Base-by-base conservation (phyloP, 1,140 invertebrate genomes). In the Aricia agestis region DNA sequence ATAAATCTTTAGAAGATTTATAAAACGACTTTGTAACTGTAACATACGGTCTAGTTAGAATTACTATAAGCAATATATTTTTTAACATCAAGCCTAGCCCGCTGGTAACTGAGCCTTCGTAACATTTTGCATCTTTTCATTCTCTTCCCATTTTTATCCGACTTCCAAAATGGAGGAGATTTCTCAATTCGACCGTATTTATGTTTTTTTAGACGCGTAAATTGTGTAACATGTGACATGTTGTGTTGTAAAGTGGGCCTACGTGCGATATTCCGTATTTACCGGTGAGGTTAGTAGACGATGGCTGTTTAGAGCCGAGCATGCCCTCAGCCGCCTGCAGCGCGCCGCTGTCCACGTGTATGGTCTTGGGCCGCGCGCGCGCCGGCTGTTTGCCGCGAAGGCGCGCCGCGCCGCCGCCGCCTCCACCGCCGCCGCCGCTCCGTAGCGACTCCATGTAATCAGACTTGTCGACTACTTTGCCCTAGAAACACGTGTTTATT, bases 311-410 rank as follows among this genome's bases (percentile, higher is more conserved):
- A 92, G 94, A 94, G 75, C 94, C 94, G 72, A 95, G 94, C 74
- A 96, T 93, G 79, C 94, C 94, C 74, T 95, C 95, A 75, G 96
- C 95, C 71, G 95, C 94, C 76, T 95, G 93, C 76, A 94, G 93
- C n/a, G 95, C 92, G 72, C 95, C 95, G 78, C 94, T 94, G 86
- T 97, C 97, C 66, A 97, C 96, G 80, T 97, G 96, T 73, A 98
- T 97, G 15, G 97, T 97, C 91, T 97, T 97, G 52, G 96, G 97
- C 42, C 96, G 92, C 66, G 96, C 96, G 69, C 96, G 80, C 42
- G 75, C 80, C 74, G 81, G 72, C 72, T 71, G 72, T 69, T 74
- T 78, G 76, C 76, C 76, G 69, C 78, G 77, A 74, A 79, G 72
- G n/a, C 72, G 91, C 83, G 74, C 87, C 76, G 72, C 86, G 84